A percentile compares a stretch with the other conserved stretches of the same genome.
Evolutionary conservation across 2,113 vertebrate genomes (phyloP).

Genomic region (Prolemur simus): DNA sequence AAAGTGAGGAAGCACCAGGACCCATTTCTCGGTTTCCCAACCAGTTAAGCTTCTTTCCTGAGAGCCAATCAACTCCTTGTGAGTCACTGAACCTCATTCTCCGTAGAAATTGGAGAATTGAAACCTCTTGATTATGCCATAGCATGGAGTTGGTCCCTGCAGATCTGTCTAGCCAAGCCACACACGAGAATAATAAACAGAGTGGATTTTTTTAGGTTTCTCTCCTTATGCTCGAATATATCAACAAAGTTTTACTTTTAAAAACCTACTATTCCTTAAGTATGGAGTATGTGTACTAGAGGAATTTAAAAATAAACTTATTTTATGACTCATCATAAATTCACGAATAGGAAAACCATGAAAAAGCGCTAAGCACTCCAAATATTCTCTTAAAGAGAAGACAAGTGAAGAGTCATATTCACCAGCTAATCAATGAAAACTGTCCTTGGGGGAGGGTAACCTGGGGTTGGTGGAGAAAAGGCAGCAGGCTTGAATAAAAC

Average conservation of each 20-base stretch:
- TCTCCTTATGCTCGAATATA: not conserved
- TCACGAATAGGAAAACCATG: not conserved
- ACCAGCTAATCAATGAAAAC: not conserved
- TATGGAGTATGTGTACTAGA: not conserved
- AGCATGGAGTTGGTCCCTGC: not conserved
- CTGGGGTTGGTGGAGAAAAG: not conserved
- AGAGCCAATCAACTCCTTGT: not conserved
- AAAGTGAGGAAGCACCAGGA: not conserved
- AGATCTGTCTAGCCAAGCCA: not conserved
- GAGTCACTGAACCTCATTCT: not conserved
- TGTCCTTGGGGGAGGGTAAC: not conserved
- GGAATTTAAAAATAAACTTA: not conserved
- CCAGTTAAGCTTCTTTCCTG: not conserved
- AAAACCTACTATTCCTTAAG: not conserved
- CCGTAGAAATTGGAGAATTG: not conserved
- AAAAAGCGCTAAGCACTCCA: not conserved
- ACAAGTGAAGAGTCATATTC: not conserved
- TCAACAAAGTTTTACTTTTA: not conserved
- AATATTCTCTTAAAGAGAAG: not conserved
- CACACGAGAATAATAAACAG: not conserved
- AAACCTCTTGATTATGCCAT: accelerated
- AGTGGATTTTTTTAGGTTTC: not conserved
- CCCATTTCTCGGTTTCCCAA: not conserved
- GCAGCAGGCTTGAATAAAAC: not conserved
- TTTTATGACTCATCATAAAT: not conserved